phyloP scores from a whole-genome alignment of 1,140 invertebrate species.

The Trachymyrmex septentrionalis region DNA sequence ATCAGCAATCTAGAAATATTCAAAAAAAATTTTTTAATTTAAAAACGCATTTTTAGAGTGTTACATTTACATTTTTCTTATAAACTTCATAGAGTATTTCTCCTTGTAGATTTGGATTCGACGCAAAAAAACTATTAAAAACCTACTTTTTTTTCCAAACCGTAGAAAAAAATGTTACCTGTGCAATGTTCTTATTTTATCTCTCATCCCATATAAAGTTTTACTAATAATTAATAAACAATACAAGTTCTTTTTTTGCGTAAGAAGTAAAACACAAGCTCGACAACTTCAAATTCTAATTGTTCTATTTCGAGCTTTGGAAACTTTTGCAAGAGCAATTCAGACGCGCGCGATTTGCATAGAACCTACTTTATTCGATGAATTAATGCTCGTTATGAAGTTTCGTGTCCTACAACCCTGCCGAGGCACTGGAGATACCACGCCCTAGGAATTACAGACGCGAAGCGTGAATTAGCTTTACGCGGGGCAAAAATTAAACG shows the following conservation, averaged over 20 bases:
- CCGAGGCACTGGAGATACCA: constrained; percentile 15
- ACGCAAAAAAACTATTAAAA: too few relatives aligned
- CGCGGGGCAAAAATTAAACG: constrained; percentile 50
- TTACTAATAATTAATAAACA: constrained; percentile 37
- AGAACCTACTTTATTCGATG: constrained; percentile 65
- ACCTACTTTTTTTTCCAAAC: too few relatives aligned
- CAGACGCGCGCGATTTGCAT: constrained; percentile 51
- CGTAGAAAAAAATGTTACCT: too few relatives aligned
- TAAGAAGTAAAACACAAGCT: constrained; percentile 14
- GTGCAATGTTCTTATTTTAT: neutral
- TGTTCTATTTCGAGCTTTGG: constrained; percentile 14
- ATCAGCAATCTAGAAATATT: too few relatives aligned
- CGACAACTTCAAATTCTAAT: constrained; percentile 47
- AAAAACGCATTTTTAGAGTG: too few relatives aligned
- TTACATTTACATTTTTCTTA: too few relatives aligned
- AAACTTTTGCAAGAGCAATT: constrained; percentile 45
- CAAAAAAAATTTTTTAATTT: too few relatives aligned
- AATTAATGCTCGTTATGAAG: constrained; percentile 67
- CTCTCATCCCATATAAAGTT: neutral
- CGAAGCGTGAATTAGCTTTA: constrained; percentile 55
- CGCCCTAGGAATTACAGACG: constrained; percentile 49
- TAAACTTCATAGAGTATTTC: too few relatives aligned
- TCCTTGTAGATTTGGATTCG: too few relatives aligned
- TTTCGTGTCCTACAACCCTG: constrained; percentile 54
- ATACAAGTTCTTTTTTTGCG: constrained; percentile 2